Percentiles rank a stretch among this genome's conserved stretches.
Conservation (phyloP, 2,113 vertebrate genomes). For the Myiozetetes cayanensis region DNA sequence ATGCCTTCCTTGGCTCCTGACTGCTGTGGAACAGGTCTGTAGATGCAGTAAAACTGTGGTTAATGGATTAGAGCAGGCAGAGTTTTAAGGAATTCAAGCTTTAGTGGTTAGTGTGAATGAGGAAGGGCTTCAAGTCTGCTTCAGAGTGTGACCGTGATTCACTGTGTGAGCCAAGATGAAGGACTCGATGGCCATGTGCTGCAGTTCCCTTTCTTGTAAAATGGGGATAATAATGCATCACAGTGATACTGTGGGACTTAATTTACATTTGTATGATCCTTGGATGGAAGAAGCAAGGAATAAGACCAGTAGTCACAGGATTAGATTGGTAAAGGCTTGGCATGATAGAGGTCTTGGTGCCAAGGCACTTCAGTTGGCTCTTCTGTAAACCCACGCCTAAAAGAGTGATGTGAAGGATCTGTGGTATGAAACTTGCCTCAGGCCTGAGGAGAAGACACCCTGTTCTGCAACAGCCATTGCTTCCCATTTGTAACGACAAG, state of each 20-base stretch:
- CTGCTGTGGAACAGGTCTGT: background rate
- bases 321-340: background rate
- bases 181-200: background rate
- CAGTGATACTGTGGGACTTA: background rate
- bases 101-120: background rate
- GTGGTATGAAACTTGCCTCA: background rate
- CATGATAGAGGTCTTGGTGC: background rate
- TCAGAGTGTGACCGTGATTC: background rate
- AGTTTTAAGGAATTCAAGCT: background rate
- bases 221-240: background rate
- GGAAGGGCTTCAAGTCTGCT: background rate
- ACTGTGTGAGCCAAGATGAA: background rate
- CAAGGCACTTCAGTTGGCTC: background rate
- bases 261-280: background rate
- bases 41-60: background rate
- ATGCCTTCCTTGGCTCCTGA: background rate
- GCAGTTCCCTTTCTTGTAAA: background rate
- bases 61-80: background rate
- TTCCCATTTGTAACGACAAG: background rate
- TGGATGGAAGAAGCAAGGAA: background rate
- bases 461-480: slow-evolving; percentile 27
- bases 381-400: background rate
- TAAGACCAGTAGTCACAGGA: background rate
- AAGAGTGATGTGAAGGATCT: background rate
- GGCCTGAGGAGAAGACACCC: background rate